A percentile compares a stretch with the other conserved stretches of the same genome.
Evolutionary conservation across 64 coral and sea anemone species (phyloP).

Genomic region (Hydrozoanthus tunicans): DNA sequence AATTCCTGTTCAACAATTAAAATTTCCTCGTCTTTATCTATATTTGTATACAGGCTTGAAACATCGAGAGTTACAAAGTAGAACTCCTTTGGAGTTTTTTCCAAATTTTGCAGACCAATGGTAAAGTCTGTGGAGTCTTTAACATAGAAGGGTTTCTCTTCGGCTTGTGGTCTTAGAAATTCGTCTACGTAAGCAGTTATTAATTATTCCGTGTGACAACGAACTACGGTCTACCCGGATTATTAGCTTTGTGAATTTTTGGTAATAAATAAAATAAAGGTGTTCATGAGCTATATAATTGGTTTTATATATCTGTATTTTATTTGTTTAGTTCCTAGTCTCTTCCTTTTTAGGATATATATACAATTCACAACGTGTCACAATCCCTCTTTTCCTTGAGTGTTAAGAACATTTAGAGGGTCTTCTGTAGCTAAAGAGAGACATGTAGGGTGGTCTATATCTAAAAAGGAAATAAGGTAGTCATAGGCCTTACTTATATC

Average conservation of each 20-base stretch:
- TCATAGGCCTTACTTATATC: no score
- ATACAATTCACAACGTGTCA: no score
- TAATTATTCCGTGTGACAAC: background rate
- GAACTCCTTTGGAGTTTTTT: background rate
- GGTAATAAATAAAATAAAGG: no score
- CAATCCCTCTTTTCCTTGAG: no score
- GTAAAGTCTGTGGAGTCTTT: conserved; percentile 20
- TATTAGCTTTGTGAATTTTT: background rate
- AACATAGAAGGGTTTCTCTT: background rate
- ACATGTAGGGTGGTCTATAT: no score
- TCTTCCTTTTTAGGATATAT: no score
- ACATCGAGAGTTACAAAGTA: conserved; percentile 8
- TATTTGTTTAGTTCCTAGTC: no score
- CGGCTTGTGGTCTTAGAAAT: background rate
- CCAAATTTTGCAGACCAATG: background rate
- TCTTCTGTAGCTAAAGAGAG: no score
- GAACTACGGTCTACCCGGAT: background rate
- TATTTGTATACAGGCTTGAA: conserved; percentile 5
- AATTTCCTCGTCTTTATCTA: background rate
- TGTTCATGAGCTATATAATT: no score
- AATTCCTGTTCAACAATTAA: conserved; percentile 6
- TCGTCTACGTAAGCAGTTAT: background rate
- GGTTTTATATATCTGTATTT: no score
- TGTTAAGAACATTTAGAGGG: no score
- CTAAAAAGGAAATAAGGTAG: no score